Evolutionary conservation across 2,888 invertebrate genomes (phyloP), one percentile per base, ranked within the genome.

Genomic region (Taenaris catops): DNA sequence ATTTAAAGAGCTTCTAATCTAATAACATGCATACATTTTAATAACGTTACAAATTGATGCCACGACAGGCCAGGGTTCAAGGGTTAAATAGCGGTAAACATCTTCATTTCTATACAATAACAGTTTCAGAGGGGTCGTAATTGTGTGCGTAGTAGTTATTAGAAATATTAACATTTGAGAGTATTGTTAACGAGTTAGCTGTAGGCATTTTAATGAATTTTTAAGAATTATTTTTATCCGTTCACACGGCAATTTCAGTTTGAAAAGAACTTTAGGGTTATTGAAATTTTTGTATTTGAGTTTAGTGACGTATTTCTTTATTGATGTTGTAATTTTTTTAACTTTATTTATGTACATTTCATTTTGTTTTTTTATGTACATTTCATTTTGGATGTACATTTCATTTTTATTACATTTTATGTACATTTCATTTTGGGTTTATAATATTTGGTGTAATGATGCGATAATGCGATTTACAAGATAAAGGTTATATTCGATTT

Each of bases 71-170:
- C 57, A 46, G 37, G 57, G 76, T 59, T 55, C 63, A 80, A 72
- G 78, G 80, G 84, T 80, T 83, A 80, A 83, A 58, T 70, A 56
- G 64, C 59, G 67, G 66, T 66, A 76, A 80, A 79, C 76, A 78
- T 73, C 73, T 81, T 68, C 55, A 80, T 76, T 68, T 57, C 46
- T 51, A 56, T 67, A 68, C 70, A 76, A 72, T 75, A 75, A 72
- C 60, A 48, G 52, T 51, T 49, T 37, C 40, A 48, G 63, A 66
- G 66, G 68, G 76, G 66, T 65, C 58, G 38, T 41, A 55, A 62
- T 58, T 57, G 53, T 60, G 53, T 52, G 39, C 7, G 18, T 25
- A 41, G 43, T 47, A 41, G 41, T 48, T 38, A 51, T 50, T 48
- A 59, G 49, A 46, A 38, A 24, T 32, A 38, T 38, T 31, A 41